phyloP scores from a whole-genome alignment of 2,113 vertebrate species.

The Cnemophilus loriae region DNA sequence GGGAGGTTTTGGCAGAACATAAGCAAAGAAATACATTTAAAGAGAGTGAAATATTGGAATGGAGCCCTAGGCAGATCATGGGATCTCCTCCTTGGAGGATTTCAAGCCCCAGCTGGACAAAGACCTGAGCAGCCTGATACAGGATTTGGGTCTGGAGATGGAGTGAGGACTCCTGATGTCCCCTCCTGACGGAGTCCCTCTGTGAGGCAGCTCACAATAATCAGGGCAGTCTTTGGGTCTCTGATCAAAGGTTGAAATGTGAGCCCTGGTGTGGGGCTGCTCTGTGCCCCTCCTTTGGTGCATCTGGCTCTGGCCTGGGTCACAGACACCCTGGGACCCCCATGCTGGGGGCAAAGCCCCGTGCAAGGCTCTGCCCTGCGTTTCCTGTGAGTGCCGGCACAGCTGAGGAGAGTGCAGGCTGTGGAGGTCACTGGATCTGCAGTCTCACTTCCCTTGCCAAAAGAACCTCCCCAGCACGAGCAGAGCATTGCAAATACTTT shows the following conservation, averaged over 20 bases:
- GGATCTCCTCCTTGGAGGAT: neutral
- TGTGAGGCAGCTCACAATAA: neutral
- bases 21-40: neutral
- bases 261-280: neutral
- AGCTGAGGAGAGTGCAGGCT: neutral
- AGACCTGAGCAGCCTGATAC: neutral
- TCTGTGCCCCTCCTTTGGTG: neutral
- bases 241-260: neutral
- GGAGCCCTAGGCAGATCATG: neutral
- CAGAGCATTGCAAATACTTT: neutral
- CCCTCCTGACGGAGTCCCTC: neutral
- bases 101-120: neutral
- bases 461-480: neutral
- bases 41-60: neutral
- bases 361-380: neutral
- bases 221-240: neutral
- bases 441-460: neutral
- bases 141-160: neutral
- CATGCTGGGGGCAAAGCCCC: fast-evolving
- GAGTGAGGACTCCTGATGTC: neutral
- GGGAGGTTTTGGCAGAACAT: neutral
- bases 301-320: neutral
- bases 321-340: neutral
- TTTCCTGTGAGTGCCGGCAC: neutral
- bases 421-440: neutral